Evolutionary conservation across 2,113 vertebrate species (phyloP), one percentile per base, ranked within the genome.

Genomic region (Pituophis catenifer): DNA sequence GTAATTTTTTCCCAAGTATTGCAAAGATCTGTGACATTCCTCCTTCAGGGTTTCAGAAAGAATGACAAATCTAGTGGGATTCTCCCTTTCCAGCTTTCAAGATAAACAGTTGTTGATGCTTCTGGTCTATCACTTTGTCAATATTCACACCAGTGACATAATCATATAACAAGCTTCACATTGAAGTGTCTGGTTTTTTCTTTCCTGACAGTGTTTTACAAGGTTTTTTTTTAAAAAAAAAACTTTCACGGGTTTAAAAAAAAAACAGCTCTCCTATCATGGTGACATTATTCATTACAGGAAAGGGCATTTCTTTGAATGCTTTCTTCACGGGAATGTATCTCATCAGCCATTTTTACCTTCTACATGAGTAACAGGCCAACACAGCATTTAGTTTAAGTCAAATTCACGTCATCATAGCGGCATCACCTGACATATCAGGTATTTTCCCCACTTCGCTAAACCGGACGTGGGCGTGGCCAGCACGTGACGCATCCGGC

Each of bases 81-180:
- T 33, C 24, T 26, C 70, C 44, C 62, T 29, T 11, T n/a, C 50
- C 48, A n/a, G 8, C 7, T 59, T 58, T 86, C 50, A 23, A 11
- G n/a, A 62, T 33, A 91, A 93, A 88, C 91, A 95, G 1, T n/a
- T 92, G 94, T 33, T 92, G 94, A 92, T 81, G 90, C 93, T 93
- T 94, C 90, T 94, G 52, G 90, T 65, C 24, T 95, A 94, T 86
- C 94, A 94, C 92, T 94, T 91, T 94, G 91, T 92, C 91, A 88
- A 91, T 48, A 94, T 94, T 44, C 86, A 26, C 52, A 57, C 91
- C 57, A 59, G 91, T 26, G 91, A 94, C 93, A 1, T 11, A 93
- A 91, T 23, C 85, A 44, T 57, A 88, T 87, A 92, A 15, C 21
- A 89, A 93, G 89, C 89, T 50, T 86, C 57, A 2, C 24, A 50